These are phyloP conservation scores for Capromys pilorides DNA, from an alignment of 2,797 vertebrate species.

Conservation along the genomic window DNA sequence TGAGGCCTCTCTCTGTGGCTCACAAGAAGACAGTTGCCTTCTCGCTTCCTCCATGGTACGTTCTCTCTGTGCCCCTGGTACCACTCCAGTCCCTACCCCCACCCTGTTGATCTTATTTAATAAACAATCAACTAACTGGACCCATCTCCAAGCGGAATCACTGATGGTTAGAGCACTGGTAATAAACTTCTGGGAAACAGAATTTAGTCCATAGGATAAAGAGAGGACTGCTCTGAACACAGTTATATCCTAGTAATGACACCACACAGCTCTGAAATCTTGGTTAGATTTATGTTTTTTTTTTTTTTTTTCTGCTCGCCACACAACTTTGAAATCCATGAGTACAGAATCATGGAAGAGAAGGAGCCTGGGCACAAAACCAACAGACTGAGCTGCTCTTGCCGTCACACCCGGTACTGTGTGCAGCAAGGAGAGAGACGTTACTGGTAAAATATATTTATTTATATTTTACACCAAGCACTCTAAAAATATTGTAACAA, in stretches of 20 bases:
- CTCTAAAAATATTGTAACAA: slow-evolving; percentile 46
- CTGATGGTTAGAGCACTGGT: background rate
- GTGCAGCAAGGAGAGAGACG: background rate
- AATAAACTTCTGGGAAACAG: background rate
- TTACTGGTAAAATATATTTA: slow-evolving; percentile 43
- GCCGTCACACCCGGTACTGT: background rate
- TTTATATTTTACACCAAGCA: slow-evolving; percentile 19
- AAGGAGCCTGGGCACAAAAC: background rate
- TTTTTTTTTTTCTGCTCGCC: background rate
- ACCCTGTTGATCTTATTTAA: background rate
- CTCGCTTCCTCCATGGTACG: too few species aligned
- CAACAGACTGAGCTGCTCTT: background rate
- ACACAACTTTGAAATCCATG: background rate
- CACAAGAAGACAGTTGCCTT: background rate
- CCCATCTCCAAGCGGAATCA: background rate
- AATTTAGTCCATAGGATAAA: background rate
- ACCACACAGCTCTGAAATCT: background rate
- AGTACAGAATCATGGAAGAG: background rate
- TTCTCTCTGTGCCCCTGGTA: background rate
- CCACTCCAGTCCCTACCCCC: background rate
- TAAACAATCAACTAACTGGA: background rate
- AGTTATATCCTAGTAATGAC: background rate
- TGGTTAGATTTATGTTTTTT: background rate
- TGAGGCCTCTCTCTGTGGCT: background rate
- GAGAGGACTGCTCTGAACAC: background rate